Base-by-base conservation (phyloP, 2,888 invertebrate species). In the Eupithecia vulgata region DNA sequence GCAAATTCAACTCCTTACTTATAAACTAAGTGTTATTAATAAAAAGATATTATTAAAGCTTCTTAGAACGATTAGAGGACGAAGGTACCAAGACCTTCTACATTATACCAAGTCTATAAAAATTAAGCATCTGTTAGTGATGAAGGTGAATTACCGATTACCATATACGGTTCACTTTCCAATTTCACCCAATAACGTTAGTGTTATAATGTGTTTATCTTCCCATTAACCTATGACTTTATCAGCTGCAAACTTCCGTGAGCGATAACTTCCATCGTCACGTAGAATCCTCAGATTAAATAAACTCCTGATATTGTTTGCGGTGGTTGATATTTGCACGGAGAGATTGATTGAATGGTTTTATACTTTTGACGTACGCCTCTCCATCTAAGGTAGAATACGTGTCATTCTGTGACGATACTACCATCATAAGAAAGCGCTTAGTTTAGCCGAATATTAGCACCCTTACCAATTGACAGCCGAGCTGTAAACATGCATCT, bases 1-100 rank as follows among this genome's bases (percentile, higher is more conserved):
- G 70, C 42, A 45, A 52, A 70, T 67, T 62, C 52, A 67, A 70
- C 62, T 67, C 48, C 70, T 70, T 57, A 35, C 42, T 64, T 67
- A 71, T 40, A 37, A 70, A 64, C 37, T n/a, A n/a, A n/a, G n/a
- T n/a, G n/a, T n/a, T n/a, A n/a, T n/a, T n/a, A n/a, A n/a, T n/a
- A n/a, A n/a, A n/a, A n/a, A n/a, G n/a, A n/a, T n/a, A n/a, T n/a
- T n/a, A n/a, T n/a, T n/a, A n/a, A n/a, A n/a, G 37, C 30, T 30
- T 30, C 30, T 30, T 3, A 30, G 30, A 30, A 30, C 30, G 30
- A 30, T 30, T 30, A 30, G 30, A 3, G 30, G 4, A 30, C 4
- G 30, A 4, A 30, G 30, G 30, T 30, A 30, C 30, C n/a, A n/a
- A n/a, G n/a, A n/a, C n/a, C 30, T 30, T 30, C 30, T 30, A 30